Conservation (phyloP, 2,113 vertebrate species). For the Triplophysa siluroides region DNA sequence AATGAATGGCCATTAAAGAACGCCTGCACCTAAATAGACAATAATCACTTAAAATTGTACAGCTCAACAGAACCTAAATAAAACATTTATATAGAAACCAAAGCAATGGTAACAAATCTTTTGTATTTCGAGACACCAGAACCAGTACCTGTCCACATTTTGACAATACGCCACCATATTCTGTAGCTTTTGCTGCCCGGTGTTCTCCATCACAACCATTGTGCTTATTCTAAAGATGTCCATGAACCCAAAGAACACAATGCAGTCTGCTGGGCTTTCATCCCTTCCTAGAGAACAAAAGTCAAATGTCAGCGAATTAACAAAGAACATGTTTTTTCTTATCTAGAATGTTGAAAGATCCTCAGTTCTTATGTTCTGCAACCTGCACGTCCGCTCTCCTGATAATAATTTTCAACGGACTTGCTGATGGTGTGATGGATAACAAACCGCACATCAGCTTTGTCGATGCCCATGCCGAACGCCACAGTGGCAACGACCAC, state of each 20-base stretch:
- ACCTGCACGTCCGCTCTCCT: slow-evolving; percentile 98
- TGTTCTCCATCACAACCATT: slow-evolving; percentile 99
- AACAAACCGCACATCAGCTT: slow-evolving; percentile 91
- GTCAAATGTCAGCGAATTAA: background rate
- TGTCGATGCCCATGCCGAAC: slow-evolving; percentile 99
- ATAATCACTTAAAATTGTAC: no score
- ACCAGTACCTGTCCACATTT: slow-evolving; percentile 72
- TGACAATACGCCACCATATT: slow-evolving; percentile 95
- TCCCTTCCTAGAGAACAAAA: slow-evolving; percentile 81
- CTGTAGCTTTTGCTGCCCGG: slow-evolving; percentile 91
- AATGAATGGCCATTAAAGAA: slow-evolving; percentile 88
- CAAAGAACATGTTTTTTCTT: background rate
- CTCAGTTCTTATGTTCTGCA: slow-evolving; percentile 18
- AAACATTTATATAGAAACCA: slow-evolving; percentile 43
- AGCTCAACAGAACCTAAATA: no score
- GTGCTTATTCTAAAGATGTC: slow-evolving; percentile 94
- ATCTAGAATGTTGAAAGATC: background rate
- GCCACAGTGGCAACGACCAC: slow-evolving; percentile 97
- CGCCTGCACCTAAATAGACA: slow-evolving; percentile 83
- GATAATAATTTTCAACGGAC: slow-evolving; percentile 98
- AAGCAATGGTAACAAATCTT: slow-evolving; percentile 24
- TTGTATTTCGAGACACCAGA: background rate
- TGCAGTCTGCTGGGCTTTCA: slow-evolving; percentile 87
- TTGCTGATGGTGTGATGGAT: slow-evolving; percentile 98
- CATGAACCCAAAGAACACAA: slow-evolving; percentile 90